Base-by-base conservation (phyloP, 2,888 invertebrate genomes). In the Drosophila cracens region DNA sequence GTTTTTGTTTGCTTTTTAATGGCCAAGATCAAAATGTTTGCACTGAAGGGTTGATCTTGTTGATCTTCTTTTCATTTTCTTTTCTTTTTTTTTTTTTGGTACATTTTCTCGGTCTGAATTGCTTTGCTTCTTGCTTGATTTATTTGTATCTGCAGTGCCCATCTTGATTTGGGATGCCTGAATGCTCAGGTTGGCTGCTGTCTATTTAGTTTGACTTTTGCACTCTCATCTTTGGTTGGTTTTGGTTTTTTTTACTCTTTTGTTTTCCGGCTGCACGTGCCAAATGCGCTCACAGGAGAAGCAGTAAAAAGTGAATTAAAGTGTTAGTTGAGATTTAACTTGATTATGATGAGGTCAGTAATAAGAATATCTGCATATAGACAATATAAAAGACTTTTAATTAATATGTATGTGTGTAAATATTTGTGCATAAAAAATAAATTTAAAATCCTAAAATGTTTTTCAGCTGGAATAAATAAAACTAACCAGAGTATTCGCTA, bases 151-250 rank as follows among this genome's bases (percentile, higher is more conserved):
- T 74, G 73, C 68, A 62, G 59, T 46, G 56, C 53, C 58, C 74
- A 85, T 89, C 86, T 82, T 70, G 82, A 85, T 84, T 73, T 68
- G 84, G 89, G 89, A 76, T 83, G 61, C 70, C 56, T 48, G 54
- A 54, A 65, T 72, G 87, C 66, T 74, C 79, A 46, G 67, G 75
- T 66, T 76, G 81, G 76, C 75, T 89, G 79, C 80, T 84, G 78
- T 70, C 81, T 77, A 76, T 87, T 83, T 69, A 72, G 70, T 76
- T 81, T 91, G 91, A 91, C 91, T 91, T 90, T 91, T 92, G 92
- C 91, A 92, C 91, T 91, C 70, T 81, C 73, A 71, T 75, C 73
- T 66, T 71, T 69, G 66, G 65, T 66, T 51, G 43, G 40, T 36
- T 29, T 53, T 52, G 34, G n/a, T 51, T 53, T 25, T 51, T 29